Conservation (phyloP, 2,113 vertebrate species). For the Bufo bufo region DNA sequence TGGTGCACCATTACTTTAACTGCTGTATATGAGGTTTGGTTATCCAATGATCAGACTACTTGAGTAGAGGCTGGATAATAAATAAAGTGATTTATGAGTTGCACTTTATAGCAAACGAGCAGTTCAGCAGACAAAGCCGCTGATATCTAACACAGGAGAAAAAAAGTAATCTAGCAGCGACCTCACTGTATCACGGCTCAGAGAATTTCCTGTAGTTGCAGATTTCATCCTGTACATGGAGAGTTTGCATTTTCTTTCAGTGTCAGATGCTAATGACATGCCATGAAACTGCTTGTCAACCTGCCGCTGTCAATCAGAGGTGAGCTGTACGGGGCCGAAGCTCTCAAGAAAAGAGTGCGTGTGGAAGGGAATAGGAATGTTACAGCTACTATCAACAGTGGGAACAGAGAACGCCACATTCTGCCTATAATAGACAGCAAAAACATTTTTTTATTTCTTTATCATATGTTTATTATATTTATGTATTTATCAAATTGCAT, state of each 20-base stretch:
- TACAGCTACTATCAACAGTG: slow-evolving; percentile 9
- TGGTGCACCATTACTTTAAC: too few species aligned
- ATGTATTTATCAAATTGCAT: too few species aligned
- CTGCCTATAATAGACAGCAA: neutral
- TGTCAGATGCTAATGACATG: slow-evolving; percentile 63
- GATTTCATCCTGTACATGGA: slow-evolving; percentile 43
- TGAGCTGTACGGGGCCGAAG: slow-evolving; percentile 39
- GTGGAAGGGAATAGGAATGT: slow-evolving; percentile 13
- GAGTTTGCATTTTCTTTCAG: slow-evolving; percentile 59
- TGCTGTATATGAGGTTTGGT: too few species aligned
- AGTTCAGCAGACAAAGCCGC: neutral
- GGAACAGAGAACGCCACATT: neutral
- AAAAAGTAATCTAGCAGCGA: neutral
- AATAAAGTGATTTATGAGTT: neutral
- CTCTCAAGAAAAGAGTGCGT: slow-evolving; percentile 30
- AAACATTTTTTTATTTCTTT: neutral
- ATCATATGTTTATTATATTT: too few species aligned
- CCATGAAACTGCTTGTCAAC: slow-evolving; percentile 63
- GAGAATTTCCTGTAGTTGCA: slow-evolving; percentile 52
- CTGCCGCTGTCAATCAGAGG: slow-evolving; percentile 62
- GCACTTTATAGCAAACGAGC: neutral
- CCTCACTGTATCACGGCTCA: neutral
- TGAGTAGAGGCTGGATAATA: too few species aligned
- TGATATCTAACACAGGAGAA: neutral
- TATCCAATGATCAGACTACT: too few species aligned